Evolutionary conservation across 2,113 vertebrate species (phyloP).

Genomic region (Pelecanoides urinatrix): DNA sequence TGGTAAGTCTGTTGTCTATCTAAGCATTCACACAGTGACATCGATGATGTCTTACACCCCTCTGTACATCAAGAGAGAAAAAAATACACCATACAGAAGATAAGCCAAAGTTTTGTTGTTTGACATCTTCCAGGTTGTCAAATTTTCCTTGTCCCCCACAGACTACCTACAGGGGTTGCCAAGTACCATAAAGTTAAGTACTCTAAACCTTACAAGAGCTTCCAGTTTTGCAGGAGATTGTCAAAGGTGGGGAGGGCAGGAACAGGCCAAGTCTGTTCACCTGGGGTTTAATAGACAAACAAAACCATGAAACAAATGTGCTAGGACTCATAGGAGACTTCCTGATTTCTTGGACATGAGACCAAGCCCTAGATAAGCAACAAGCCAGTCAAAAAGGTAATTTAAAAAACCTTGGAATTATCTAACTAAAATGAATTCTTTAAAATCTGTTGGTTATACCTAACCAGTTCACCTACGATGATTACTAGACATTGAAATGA

Average conservation of each 20-base stretch:
- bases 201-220: background rate
- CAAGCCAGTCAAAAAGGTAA: background rate
- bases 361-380: background rate
- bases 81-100: background rate
- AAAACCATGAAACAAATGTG: background rate
- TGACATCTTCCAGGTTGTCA: background rate
- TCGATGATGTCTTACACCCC: background rate
- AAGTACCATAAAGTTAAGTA: background rate
- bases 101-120: background rate
- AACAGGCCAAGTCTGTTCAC: background rate
- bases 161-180: background rate
- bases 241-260: background rate
- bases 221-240: background rate
- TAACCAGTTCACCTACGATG: background rate
- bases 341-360: background rate
- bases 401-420: background rate
- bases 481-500: background rate
- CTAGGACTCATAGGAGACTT: background rate
- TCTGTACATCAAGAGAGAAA: background rate
- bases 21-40: slow-evolving; percentile 1
- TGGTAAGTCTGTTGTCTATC: background rate
- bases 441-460: background rate
- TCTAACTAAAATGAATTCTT: background rate
- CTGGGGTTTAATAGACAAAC: background rate
- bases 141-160: background rate